phyloP scores from a whole-genome alignment of 2,888 invertebrate genomes.

The Pyrochroa serraticornis region DNA sequence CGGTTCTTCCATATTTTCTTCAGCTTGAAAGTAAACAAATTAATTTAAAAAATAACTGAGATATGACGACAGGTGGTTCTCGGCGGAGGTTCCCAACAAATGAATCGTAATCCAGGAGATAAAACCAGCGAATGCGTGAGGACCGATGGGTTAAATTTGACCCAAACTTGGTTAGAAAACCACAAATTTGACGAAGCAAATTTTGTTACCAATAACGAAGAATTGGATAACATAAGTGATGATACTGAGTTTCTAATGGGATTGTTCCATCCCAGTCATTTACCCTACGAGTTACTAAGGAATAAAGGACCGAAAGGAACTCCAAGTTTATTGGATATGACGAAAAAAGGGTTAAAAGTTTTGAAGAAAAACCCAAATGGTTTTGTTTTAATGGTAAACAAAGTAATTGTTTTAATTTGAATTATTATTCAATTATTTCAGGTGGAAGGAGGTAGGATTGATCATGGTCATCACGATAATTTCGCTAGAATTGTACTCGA shows the following conservation, averaged over 20 bases:
- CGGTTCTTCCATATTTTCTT: too few relatives aligned
- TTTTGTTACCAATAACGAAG: conserved; percentile 69
- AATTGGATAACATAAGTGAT: conserved; percentile 64
- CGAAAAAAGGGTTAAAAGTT: conserved; percentile 71
- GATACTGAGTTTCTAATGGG: conserved; percentile 76
- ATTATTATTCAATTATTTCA: too few relatives aligned
- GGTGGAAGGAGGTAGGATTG: conserved; percentile 79
- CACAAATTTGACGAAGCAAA: conserved; percentile 59
- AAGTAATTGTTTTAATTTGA: too few relatives aligned
- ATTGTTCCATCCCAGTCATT: conserved; percentile 75
- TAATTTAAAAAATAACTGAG: too few relatives aligned
- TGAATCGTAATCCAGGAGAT: conserved; percentile 64
- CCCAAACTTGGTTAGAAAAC: conserved; percentile 67
- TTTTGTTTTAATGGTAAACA: conserved; percentile 67
- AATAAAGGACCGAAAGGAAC: conserved; percentile 66
- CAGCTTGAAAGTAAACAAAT: too few relatives aligned
- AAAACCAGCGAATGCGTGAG: conserved; percentile 62
- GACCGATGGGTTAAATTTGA: conserved; percentile 74
- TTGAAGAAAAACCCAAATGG: conserved; percentile 68
- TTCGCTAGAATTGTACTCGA: conserved; percentile 72
- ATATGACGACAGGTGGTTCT: conserved; percentile 59
- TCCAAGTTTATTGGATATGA: conserved; percentile 79
- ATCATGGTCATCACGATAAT: conserved; percentile 81
- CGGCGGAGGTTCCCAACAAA: conserved; percentile 77
- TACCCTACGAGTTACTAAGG: conserved; percentile 72